Evolutionary conservation across 1,140 invertebrate species (phyloP).

Genomic region (Sycobia sp.): DNA sequence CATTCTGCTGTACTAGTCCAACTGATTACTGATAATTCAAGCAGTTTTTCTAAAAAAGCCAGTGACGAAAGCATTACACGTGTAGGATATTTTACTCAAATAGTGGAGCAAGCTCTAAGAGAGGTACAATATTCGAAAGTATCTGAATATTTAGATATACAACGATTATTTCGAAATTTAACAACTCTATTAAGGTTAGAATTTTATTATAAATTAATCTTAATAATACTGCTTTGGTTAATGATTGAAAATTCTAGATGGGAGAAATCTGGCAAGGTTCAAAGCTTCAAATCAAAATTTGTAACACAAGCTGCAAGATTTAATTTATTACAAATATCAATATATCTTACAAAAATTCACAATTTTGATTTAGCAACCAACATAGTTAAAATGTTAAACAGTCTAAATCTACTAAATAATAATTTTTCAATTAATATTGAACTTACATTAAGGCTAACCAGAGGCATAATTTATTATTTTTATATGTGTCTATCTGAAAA

Average conservation of each 20-base stretch:
- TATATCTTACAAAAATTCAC: constrained; percentile 50
- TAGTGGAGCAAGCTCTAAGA: constrained; percentile 59
- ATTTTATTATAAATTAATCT: not conserved
- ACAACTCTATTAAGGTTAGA: constrained; percentile 57
- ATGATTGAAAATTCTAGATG: constrained; percentile 49
- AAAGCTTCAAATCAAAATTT: constrained; percentile 56
- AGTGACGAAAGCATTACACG: constrained; percentile 55
- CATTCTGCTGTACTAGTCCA: constrained; percentile 62
- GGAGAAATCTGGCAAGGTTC: constrained; percentile 59
- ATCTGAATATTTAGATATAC: constrained; percentile 38
- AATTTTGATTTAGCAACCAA: constrained; percentile 56
- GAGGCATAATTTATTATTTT: constrained; percentile 75
- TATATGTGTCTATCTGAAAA: constrained; percentile 73
- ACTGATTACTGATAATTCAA: constrained; percentile 59
- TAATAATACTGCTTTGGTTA: not conserved
- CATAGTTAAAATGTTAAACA: constrained; percentile 58
- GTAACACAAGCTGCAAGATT: constrained; percentile 58
- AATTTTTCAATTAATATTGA: constrained; percentile 55
- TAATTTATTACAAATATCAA: constrained; percentile 61
- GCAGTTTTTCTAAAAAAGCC: constrained; percentile 60
- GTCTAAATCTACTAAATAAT: constrained; percentile 52
- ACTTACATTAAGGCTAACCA: constrained; percentile 68
- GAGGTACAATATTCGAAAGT: constrained; percentile 49
- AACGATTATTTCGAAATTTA: constrained; percentile 61
- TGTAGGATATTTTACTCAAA: constrained; percentile 61